Base-by-base conservation (phyloP, 2,888 invertebrate genomes). In the Apotomis capreana region DNA sequence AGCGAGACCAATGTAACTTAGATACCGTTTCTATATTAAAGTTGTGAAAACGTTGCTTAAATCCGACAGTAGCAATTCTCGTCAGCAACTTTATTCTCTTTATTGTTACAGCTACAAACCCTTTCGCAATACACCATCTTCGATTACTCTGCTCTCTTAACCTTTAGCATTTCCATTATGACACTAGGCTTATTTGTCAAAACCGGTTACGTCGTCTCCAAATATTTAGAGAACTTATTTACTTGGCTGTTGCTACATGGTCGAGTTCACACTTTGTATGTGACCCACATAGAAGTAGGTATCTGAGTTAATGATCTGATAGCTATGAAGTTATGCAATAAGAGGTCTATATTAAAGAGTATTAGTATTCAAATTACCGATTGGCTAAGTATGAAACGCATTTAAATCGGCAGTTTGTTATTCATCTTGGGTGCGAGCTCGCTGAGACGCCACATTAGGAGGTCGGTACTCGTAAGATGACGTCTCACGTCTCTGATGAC, bases 11-110 rank as follows among this genome's bases (percentile, higher is more conserved):
- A 84, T 85, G 81, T 83, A 87, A 87, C 87, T 88, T 83, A 40
- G 6, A 6, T 84, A 86, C 81, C 84, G 85, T 87, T 89, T 87
- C 73, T 63, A 5, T 40, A 5, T 40, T 40, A 80, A 79, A 13
- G 86, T 90, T 90, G 87, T 87, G 89, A 86, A 90, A 90, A 87
- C 78, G 81, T 91, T 90, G 83, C 83, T 76, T 79, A 88, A 90
- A 81, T 40, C 37, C 12, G 40, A 54, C 62, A 52, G 60, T 54
- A 55, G 36, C 69, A 26, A 36, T 58, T 51, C 51, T 37, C 37
- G 37, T 40, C 49, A n/a, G 64, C 44, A 37, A 46, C 26, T 12
- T 51, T 58, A 63, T 9, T 10, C 46, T 13, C 12, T 13, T n/a
- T 62, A 51, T 51, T 63, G 58, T 64, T 64, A 49, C n/a, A 67